Evolutionary conservation across 1,140 invertebrate species (phyloP).

Genomic region (Drosophila melanica): DNA sequence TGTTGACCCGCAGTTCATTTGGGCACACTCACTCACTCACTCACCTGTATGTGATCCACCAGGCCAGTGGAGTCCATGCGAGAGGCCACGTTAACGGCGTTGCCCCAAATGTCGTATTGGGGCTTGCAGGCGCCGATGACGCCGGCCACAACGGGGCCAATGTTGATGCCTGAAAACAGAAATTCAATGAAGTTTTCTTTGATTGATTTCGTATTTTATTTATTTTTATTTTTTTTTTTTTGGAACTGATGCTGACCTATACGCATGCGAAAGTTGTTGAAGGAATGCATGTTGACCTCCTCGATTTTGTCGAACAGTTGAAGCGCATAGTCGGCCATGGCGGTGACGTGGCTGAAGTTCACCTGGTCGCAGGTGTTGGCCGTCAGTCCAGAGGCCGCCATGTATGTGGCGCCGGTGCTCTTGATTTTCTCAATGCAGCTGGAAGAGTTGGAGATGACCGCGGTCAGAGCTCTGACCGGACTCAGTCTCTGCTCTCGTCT

Average conservation of each 20-base stretch:
- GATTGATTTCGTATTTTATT: neutral
- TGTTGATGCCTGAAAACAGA: conserved; percentile 91
- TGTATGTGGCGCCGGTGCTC: conserved; percentile 97
- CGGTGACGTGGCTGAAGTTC: conserved; percentile 91
- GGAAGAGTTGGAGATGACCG: neutral
- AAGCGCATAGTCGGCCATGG: conserved; percentile 96
- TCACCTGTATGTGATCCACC: conserved; percentile 92
- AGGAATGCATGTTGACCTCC: conserved; percentile 97
- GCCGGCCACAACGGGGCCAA: conserved; percentile 97
- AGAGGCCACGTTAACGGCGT: conserved; percentile 95
- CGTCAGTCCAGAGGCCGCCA: conserved; percentile 97
- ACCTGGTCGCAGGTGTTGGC: conserved; percentile 91
- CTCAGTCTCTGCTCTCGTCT: neutral
- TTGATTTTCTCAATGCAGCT: conserved; percentile 98
- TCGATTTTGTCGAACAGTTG: conserved; percentile 93
- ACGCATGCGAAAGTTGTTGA: conserved; percentile 97
- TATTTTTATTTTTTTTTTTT: conserved; percentile 4
- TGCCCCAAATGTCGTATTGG: conserved; percentile 96
- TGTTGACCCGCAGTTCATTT: neutral
- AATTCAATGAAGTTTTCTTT: neutral
- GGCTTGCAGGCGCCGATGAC: conserved; percentile 97
- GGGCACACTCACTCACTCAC: conserved; percentile 85
- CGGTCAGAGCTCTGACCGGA: neutral
- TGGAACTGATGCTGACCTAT: conserved; percentile 88
- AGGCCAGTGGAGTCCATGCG: conserved; percentile 94